Percentiles rank a stretch among this genome's conserved stretches.
phyloP scores from a whole-genome alignment of 2,113 vertebrate species.

The Pongo abelii region DNA sequence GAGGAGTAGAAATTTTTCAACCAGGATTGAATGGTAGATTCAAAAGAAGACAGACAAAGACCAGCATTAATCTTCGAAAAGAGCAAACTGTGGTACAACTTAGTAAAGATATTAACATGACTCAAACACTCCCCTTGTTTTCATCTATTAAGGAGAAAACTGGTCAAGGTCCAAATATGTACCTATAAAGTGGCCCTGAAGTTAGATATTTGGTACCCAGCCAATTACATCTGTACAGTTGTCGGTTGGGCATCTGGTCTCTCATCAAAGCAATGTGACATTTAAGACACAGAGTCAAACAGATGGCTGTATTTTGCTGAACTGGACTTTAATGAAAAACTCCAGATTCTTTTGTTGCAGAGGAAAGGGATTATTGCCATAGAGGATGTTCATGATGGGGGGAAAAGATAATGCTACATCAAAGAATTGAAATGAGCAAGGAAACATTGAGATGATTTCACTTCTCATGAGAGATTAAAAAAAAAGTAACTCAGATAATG shows the following conservation, averaged over 20 bases:
- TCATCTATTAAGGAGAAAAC: not conserved
- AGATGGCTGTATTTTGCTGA: slow-evolving; percentile 74
- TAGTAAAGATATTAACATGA: slow-evolving; percentile 28
- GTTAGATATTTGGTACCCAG: not conserved
- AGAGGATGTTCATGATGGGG: not conserved
- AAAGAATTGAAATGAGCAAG: slow-evolving; percentile 49
- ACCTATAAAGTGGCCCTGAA: slow-evolving; percentile 32
- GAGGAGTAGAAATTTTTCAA: slow-evolving; percentile 12
- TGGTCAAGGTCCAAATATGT: slow-evolving; percentile 23
- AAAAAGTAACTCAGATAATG: not conserved
- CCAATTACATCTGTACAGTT: slow-evolving; percentile 37
- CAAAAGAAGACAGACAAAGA: slow-evolving; percentile 18
- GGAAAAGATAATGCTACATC: slow-evolving; percentile 50
- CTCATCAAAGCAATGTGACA: slow-evolving; percentile 70
- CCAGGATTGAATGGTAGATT: not conserved
- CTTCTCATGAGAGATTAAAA: not conserved
- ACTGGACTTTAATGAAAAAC: slow-evolving; percentile 77
- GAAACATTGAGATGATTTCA: slow-evolving; percentile 8
- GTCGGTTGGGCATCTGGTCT: slow-evolving; percentile 62
- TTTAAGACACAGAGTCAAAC: slow-evolving; percentile 74
- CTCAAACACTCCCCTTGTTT: not conserved
- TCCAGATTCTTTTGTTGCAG: slow-evolving; percentile 67
- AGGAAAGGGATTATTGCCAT: slow-evolving; percentile 64
- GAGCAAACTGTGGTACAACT: slow-evolving; percentile 30
- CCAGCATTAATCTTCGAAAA: slow-evolving; percentile 36